Base-by-base conservation (phyloP, 2,113 vertebrate genomes). In the Damaliscus lunatus region DNA sequence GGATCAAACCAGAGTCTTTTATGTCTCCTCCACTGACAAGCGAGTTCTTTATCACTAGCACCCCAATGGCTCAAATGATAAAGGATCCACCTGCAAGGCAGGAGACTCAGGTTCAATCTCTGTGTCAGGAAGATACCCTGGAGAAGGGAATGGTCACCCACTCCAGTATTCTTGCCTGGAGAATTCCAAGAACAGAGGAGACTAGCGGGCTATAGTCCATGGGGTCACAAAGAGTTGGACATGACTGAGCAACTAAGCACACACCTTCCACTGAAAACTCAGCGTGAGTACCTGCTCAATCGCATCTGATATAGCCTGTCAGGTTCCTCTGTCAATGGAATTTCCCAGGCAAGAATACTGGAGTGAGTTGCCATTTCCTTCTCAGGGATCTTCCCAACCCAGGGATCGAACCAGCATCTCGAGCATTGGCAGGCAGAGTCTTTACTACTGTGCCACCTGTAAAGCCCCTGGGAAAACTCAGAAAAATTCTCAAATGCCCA, bases 401-500 rank as follows among this genome's bases (percentile, higher is more conserved):
- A 77, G 23, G 71, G 40, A 43, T 27, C 1, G 0, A 77, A 77
- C 71, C 40, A 43, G 23, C 71, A 14, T 27, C 40, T 77, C 1
- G 1, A 43, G 40, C 21, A 43, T 0, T 77, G 40, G 6, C 71
- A 77, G 40, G 71, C 71, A 77, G 36, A 74, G 40, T 77, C 12
- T 43, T 77, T 77, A 77, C 40, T 27, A 77, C 23, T 77, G 40
- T 14, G 23, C 71, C 40, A 77, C 71, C 23, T 77, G 40, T 77
- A 77, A 77, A 43, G 71, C 71, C 71, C 40, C 23, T 77, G 40
- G 71, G 71, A 85, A 92, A 89, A 57, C 60, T 83, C 46, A 7
- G 40, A 80, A 87, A 48, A 78, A 78, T 92, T 88, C 64, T 97
- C 93, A 90, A 92, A 93, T 25, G 80, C 14, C 40, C 67, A 95